These are phyloP conservation scores for Drosophila borealis DNA, from an alignment of 2,888 invertebrate genomes.

Conservation along the genomic window DNA sequence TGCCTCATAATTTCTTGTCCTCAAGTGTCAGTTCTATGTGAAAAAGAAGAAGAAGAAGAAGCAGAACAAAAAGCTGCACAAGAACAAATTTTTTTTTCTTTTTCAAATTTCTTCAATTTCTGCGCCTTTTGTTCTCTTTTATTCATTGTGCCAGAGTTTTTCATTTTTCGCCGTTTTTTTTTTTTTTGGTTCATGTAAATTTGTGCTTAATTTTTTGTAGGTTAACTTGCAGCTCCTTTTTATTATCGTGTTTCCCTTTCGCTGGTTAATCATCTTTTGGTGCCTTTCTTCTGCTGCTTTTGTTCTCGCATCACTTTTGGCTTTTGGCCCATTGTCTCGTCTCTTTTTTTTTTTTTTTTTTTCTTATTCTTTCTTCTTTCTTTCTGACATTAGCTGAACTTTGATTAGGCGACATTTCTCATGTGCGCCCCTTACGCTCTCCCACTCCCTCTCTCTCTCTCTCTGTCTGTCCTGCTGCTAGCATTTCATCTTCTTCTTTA, in stretches of 20 bases:
- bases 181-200: constrained; percentile 40
- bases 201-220: constrained; percentile 37
- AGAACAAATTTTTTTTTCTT: neutral
- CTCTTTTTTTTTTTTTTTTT: neutral
- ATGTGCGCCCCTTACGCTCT: neutral
- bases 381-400: constrained; percentile 52
- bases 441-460: neutral
- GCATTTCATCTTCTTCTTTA: constrained; percentile 4
- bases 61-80: no score
- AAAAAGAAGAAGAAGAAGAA: neutral
- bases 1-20: constrained; percentile 1
- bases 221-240: constrained; percentile 26
- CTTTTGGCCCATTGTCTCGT: constrained; percentile 23
- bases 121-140: constrained; percentile 30
- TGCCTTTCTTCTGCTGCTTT: constrained; percentile 17
- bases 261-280: constrained; percentile 29
- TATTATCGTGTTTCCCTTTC: constrained; percentile 11
- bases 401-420: constrained; percentile 50
- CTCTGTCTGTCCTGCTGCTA: neutral
- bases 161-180: constrained; percentile 2
- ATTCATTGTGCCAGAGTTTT: constrained; percentile 23
- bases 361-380: neutral
- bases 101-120: constrained; percentile 16
- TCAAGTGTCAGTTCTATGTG: constrained; percentile 5
- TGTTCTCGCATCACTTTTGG: constrained; percentile 40